Percentiles rank a stretch among this genome's conserved stretches.
phyloP scores from a whole-genome alignment of 2,888 invertebrate genomes.

The Apodemia mormo region DNA sequence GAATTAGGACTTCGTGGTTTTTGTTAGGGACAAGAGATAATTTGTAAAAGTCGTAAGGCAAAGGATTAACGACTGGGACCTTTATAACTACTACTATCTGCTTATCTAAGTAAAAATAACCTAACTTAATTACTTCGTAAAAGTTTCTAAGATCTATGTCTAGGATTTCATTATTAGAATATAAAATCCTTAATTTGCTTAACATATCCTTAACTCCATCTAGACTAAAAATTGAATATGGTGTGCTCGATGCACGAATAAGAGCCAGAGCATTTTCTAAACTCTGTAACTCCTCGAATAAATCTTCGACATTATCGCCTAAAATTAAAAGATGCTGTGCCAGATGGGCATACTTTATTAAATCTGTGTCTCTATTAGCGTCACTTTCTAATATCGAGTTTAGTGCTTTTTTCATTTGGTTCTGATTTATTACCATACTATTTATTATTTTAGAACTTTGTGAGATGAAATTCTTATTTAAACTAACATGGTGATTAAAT shows the following conservation, averaged over 20 bases:
- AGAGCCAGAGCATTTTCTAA: slow-evolving; percentile 34
- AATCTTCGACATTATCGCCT: no score
- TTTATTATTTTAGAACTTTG: slow-evolving; percentile 21
- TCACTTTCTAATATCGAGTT: background rate
- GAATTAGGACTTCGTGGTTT: slow-evolving; percentile 19
- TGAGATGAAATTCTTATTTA: slow-evolving; percentile 33
- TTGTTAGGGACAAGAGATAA: slow-evolving; percentile 9
- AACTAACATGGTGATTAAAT: slow-evolving; percentile 38
- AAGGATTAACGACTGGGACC: slow-evolving; percentile 17
- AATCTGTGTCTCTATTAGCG: background rate
- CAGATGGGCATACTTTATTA: background rate
- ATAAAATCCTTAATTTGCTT: slow-evolving; percentile 23
- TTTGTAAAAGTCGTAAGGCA: slow-evolving; percentile 22
- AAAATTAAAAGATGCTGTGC: no score
- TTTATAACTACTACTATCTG: slow-evolving; percentile 21
- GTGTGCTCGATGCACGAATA: slow-evolving; percentile 33
- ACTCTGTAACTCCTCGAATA: slow-evolving; percentile 29
- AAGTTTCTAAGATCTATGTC: background rate
- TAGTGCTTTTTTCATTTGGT: slow-evolving; percentile 18
- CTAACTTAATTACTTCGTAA: slow-evolving; percentile 6
- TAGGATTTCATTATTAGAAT: slow-evolving; percentile 16
- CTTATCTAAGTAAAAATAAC: background rate
- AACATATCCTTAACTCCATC: slow-evolving; percentile 27
- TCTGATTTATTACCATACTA: slow-evolving; percentile 22
- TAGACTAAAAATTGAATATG: slow-evolving; percentile 32